Evolutionary conservation across 2,797 vertebrate genomes (phyloP).

Genomic region (Micrastur ruficollis): DNA sequence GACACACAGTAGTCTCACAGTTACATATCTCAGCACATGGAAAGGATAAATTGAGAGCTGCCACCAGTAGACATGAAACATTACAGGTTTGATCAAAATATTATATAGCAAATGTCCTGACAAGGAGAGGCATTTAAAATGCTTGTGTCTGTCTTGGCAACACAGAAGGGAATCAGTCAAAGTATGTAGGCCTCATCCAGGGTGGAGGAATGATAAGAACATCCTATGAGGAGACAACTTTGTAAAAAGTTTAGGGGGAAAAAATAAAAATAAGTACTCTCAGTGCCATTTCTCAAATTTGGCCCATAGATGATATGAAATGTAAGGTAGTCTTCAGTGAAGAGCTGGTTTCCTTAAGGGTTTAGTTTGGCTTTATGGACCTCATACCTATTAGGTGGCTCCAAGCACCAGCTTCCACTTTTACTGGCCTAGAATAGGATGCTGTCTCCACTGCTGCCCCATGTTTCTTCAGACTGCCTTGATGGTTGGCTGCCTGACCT

Average conservation of each 20-base stretch:
- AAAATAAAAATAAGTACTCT: background rate
- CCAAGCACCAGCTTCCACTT: accelerated
- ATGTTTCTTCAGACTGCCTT: background rate
- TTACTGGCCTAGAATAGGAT: background rate
- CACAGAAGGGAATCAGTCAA: background rate
- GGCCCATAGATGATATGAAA: background rate
- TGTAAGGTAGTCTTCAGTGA: background rate
- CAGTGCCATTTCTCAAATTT: background rate
- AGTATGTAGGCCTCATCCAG: background rate
- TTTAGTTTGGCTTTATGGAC: background rate
- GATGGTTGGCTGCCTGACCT: background rate
- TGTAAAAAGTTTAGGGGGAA: background rate
- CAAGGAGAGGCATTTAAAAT: background rate
- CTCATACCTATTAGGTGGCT: background rate
- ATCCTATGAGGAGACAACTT: background rate
- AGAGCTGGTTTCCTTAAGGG: background rate
- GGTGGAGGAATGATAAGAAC: background rate
- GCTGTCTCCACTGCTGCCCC: background rate
- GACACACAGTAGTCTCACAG: background rate
- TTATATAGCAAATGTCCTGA: background rate
- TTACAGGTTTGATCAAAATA: background rate
- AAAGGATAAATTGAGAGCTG: conserved; percentile 20
- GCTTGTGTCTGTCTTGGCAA: background rate
- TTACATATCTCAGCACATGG: background rate
- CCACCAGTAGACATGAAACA: background rate